Base-by-base conservation (phyloP, 2,888 invertebrate genomes). In the Patella caerulea region DNA sequence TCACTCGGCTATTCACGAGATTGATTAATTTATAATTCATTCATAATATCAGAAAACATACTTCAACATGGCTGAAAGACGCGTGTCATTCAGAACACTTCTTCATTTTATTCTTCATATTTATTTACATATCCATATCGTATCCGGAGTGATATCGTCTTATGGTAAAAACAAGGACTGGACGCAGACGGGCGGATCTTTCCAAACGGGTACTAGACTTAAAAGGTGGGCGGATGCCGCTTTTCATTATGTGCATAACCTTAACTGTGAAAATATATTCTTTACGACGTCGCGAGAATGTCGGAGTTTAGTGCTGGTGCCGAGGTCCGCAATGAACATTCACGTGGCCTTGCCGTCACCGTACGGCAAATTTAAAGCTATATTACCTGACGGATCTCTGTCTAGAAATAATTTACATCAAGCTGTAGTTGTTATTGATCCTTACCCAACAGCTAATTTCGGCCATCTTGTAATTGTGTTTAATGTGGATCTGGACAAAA, bases 401-500 rank as follows among this genome's bases (percentile, higher is more conserved):
- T 85, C 84, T 24, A 81, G 90, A 72, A 82, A 87, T 12, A 90
- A 90, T 14, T 82, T 86, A 45, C 92, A 92, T 83, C 92, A 92
- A 79, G 91, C 89, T 2, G 90, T 92, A n/a, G 77, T 93, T 15
- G 92, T 89, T 3, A 80, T 93, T 75, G 93, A 93, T 83, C 93
- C 93, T 1, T 92, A 92, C 82, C 93, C 93, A 0, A 79, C 83
- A 7, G 91, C 92, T n/a, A 91, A 92, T 83, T 92, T 93, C 83
- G 93, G 93, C 15, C 93, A 93, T 86, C 90, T 93, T 59, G 89
- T 93, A 12, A 83, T 92, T 56, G 91, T 93, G 77, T 93, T 93
- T 86, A 92, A 91, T 85, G 85, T 93, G 70, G 92, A 93, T 81
- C 80, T 88, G 54, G 86, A 87, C 70, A 79, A 84, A 52, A 84